Evolutionary conservation across 1,140 invertebrate species (phyloP).

Genomic region (Trichoplusia ni): DNA sequence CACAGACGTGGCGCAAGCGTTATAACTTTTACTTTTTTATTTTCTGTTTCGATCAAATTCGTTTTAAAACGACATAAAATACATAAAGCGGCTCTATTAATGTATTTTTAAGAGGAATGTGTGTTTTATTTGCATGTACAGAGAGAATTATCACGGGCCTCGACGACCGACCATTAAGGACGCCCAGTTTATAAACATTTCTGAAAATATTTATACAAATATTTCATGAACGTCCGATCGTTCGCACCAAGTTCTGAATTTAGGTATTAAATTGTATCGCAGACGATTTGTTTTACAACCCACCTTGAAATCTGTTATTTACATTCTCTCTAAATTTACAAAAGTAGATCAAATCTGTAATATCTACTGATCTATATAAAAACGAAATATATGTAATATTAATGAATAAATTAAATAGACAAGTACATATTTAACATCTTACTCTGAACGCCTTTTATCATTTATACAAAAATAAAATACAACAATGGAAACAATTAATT

Average conservation of each 20-base stretch:
- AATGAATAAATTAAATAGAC: too few species aligned
- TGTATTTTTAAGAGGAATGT: neutral
- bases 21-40: constrained; percentile 29
- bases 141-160: constrained; percentile 23
- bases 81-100: neutral
- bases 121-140: constrained; percentile 1
- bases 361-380: too few species aligned
- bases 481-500: too few species aligned
- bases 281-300: neutral
- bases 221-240: constrained; percentile 4
- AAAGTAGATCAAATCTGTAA: too few species aligned
- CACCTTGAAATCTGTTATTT: neutral
- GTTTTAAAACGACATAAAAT: neutral
- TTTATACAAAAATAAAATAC: too few species aligned
- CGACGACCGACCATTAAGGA: constrained; percentile 30
- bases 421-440: too few species aligned
- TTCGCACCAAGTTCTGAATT: neutral
- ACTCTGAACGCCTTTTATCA: too few species aligned
- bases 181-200: constrained; percentile 55
- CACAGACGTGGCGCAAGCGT: neutral
- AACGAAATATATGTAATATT: too few species aligned
- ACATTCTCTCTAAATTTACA: neutral
- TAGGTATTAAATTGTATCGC: neutral
- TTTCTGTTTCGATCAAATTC: neutral
- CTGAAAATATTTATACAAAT: constrained; percentile 55